Evolutionary conservation across 2,888 invertebrate genomes (phyloP).

Genomic region (Melanchra persicariae): DNA sequence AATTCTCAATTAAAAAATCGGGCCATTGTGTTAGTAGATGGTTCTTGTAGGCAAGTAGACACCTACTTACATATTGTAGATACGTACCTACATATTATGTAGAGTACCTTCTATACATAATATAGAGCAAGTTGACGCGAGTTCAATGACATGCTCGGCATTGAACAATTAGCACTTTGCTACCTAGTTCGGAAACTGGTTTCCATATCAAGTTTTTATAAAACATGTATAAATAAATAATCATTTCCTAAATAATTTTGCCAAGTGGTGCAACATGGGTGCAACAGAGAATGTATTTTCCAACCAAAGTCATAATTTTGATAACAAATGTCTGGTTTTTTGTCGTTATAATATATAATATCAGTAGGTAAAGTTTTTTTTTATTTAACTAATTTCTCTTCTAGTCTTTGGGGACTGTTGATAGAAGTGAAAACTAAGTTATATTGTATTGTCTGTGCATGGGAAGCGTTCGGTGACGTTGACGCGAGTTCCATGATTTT

Average conservation of each 20-base stretch:
- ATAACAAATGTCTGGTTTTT: no score
- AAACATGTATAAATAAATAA: not conserved
- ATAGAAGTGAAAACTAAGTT: no score
- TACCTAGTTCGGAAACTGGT: constrained; percentile 36
- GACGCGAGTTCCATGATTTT: no score
- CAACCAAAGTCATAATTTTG: not conserved
- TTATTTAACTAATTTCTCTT: no score
- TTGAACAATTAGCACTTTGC: constrained; percentile 33
- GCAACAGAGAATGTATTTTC: not conserved
- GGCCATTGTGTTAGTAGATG: constrained; percentile 20
- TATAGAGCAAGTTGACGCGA: constrained; percentile 24
- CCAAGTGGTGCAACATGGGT: no score
- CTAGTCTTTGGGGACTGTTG: no score
- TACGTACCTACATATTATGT: not conserved
- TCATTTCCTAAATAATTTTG: not conserved
- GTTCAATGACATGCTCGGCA: constrained; percentile 51
- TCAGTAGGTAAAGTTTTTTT: no score
- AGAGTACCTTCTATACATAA: not conserved
- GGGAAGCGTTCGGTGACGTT: no score
- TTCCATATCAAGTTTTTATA: constrained; percentile 5
- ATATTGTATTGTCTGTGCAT: no score
- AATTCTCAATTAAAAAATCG: not conserved
- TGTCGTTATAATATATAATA: no score
- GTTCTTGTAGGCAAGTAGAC: not conserved
- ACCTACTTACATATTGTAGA: not conserved